Conservation (phyloP, 2,113 vertebrate genomes). For the Tangachromis dhanisi region DNA sequence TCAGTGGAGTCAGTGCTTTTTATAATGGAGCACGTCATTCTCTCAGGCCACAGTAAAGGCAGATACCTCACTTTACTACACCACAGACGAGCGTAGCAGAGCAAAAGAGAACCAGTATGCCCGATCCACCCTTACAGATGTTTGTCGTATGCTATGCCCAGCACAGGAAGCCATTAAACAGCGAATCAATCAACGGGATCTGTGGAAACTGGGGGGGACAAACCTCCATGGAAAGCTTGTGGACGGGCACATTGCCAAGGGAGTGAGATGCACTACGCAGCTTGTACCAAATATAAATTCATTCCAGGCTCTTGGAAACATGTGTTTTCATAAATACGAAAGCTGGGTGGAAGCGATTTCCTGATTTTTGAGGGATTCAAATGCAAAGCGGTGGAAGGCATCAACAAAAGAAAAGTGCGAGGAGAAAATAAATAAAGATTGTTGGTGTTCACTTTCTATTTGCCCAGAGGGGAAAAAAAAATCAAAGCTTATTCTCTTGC, state of each 20-base stretch:
- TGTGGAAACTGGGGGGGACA: conserved; percentile 43
- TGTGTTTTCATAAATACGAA: conserved; percentile 55
- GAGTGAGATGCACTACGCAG: conserved; percentile 29
- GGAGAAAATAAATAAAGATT: conserved; percentile 15
- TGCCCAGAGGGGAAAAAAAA: conserved; percentile 2
- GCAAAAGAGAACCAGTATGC: conserved; percentile 27
- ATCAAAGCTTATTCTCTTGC: conserved; percentile 27
- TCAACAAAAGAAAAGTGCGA: conserved; percentile 1
- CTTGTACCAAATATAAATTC: conserved; percentile 59
- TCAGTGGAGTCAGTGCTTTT: conserved; percentile 63
- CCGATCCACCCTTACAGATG: conserved; percentile 60
- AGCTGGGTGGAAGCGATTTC: conserved; percentile 44
- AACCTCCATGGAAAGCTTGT: conserved; percentile 53
- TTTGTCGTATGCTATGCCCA: conserved; percentile 41
- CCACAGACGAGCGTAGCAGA: conserved; percentile 59
- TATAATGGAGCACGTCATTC: conserved; percentile 62
- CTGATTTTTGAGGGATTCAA: conserved; percentile 37
- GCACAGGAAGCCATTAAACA: conserved; percentile 68
- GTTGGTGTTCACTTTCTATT: conserved; percentile 16
- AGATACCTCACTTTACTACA: conserved; percentile 62
- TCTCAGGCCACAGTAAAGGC: conserved; percentile 63
- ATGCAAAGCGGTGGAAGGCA: conserved; percentile 23
- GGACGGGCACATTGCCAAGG: conserved; percentile 52
- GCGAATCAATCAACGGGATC: conserved; percentile 61
- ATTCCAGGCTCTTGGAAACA: conserved; percentile 58